Conservation (phyloP, 2,113 vertebrate species). For the Paracanthobrama guichenoti region DNA sequence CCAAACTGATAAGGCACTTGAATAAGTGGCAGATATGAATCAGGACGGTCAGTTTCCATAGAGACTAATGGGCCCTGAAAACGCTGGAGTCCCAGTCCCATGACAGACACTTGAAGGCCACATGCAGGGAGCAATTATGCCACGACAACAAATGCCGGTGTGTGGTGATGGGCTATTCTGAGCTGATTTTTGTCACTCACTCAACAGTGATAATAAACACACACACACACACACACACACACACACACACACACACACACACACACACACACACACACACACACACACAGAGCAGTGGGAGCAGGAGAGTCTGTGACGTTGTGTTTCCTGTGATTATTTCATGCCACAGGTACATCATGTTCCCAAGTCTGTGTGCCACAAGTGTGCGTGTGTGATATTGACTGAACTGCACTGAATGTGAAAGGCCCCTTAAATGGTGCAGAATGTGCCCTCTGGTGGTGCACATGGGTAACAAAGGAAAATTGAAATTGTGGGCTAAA, state of each 20-base stretch:
- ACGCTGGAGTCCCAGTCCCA: neutral
- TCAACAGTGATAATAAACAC: slow-evolving; percentile 3
- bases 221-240: neutral
- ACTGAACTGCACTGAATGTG: neutral
- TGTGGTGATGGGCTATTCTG: neutral
- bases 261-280: too few species aligned
- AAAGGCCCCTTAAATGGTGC: neutral
- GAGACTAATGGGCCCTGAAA: slow-evolving; percentile 29
- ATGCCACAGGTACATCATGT: neutral
- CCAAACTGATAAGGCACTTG: neutral
- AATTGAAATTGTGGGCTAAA: too few species aligned
- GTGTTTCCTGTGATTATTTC: neutral
- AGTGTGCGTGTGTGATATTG: neutral
- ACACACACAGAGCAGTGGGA: too few species aligned
- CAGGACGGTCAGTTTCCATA: slow-evolving; percentile 32
- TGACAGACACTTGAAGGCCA: slow-evolving; percentile 4
- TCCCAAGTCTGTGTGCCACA: neutral
- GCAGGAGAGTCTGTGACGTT: neutral
- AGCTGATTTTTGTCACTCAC: slow-evolving; percentile 24
- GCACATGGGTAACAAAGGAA: neutral
- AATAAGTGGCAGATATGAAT: neutral
- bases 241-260: too few species aligned
- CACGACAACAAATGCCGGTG: slow-evolving; percentile 2
- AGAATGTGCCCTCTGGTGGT: neutral
- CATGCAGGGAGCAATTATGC: slow-evolving; percentile 23